A percentile compares a stretch with the other conserved stretches of the same genome.
These are phyloP conservation scores for Omphaloscelis lunosa DNA, from an alignment of 2,888 invertebrate species.

Conservation along the genomic window DNA sequence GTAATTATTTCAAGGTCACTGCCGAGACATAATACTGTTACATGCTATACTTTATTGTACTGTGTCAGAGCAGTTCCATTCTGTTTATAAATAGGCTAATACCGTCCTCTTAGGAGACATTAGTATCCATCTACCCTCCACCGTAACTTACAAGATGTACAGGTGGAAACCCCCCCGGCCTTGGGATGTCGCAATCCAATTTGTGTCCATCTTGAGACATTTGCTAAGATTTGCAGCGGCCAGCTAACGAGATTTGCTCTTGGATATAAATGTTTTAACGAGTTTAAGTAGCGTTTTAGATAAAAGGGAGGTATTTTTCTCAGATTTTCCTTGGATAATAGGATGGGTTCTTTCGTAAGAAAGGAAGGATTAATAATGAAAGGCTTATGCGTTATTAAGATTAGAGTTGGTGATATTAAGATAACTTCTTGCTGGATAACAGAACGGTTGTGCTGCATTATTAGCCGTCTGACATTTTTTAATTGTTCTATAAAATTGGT, in stretches of 20 bases:
- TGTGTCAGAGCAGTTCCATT: not conserved
- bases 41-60: no score
- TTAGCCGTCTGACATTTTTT: no score
- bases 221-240: slow-evolving; percentile 51
- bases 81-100: not conserved
- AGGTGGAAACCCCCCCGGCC: slow-evolving; percentile 1
- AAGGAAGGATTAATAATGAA: not conserved
- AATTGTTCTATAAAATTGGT: not conserved
- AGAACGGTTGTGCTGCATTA: not conserved
- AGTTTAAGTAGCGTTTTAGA: slow-evolving; percentile 17
- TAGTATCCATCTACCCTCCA: slow-evolving; percentile 18
- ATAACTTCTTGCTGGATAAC: no score
- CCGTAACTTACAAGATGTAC: slow-evolving; percentile 15
- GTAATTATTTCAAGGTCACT: no score
- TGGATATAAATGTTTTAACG: slow-evolving; percentile 48
- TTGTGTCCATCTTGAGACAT: slow-evolving; percentile 56
- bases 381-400: not conserved
- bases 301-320: slow-evolving; percentile 10
- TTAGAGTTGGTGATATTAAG: not conserved
- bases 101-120: not conserved
- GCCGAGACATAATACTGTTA: no score
- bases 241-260: slow-evolving; percentile 36
- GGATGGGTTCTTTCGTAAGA: not conserved
- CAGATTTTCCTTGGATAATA: not conserved
- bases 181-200: slow-evolving; percentile 58